Conservation (phyloP, 2,113 vertebrate genomes). For the Benitochromis conjunctus region DNA sequence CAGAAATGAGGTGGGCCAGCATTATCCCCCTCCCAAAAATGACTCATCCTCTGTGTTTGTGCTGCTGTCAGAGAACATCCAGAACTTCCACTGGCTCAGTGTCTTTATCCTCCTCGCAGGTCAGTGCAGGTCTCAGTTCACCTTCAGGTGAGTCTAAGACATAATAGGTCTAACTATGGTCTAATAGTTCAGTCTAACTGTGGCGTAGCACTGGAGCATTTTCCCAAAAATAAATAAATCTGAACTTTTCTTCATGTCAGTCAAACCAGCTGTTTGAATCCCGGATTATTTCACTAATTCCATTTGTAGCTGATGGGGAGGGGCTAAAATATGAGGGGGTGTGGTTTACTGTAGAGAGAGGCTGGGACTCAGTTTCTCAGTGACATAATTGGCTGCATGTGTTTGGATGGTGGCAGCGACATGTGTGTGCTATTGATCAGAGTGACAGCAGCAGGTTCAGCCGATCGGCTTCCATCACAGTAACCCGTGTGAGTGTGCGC, state of each 20-base stretch:
- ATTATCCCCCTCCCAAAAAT: background rate
- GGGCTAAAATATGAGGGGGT: background rate
- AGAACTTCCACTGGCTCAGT: background rate
- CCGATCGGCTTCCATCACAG: background rate
- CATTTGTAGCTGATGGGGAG: background rate
- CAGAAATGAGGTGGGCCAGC: background rate
- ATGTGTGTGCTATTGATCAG: background rate
- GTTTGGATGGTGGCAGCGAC: background rate
- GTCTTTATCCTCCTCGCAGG: background rate
- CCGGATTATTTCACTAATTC: background rate
- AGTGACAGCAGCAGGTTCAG: slow-evolving; percentile 7
- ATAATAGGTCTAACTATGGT: too few species aligned
- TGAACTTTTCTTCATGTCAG: background rate
- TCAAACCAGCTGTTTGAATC: background rate
- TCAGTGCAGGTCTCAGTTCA: background rate
- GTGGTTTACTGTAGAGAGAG: background rate
- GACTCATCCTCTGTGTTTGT: background rate
- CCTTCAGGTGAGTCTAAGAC: background rate
- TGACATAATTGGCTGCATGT: background rate
- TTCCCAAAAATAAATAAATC: background rate
- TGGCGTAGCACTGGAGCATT: background rate
- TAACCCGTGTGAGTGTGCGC: too few species aligned
- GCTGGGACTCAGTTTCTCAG: background rate
- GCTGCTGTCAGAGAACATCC: background rate
- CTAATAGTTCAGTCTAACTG: background rate